These are phyloP conservation scores for Heliconius sara DNA, from an alignment of 2,888 invertebrate genomes.

Conservation along the genomic window DNA sequence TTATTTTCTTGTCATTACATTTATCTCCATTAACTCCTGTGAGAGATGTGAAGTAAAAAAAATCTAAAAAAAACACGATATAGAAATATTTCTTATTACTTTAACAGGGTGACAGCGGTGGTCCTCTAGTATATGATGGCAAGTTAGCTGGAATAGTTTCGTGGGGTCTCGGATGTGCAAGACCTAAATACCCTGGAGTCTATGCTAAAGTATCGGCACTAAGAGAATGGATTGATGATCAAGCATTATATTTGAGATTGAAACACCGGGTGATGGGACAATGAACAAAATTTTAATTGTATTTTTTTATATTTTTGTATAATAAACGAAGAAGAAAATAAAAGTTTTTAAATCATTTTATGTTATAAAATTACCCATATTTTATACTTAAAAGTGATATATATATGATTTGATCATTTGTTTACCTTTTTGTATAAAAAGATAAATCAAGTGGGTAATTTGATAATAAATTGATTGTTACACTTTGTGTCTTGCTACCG, in stretches of 20 bases:
- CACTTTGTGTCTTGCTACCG: no score
- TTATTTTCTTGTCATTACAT: no score
- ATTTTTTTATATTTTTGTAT: constrained; percentile 19
- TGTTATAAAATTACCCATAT: background rate
- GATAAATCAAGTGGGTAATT: no score
- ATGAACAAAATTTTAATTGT: background rate
- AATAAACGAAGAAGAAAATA: constrained; percentile 1
- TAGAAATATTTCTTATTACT: constrained; percentile 12
- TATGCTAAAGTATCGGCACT: constrained; percentile 76
- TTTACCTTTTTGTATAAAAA: no score
- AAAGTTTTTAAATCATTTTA: background rate
- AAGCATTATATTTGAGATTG: constrained; percentile 56
- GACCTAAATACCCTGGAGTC: constrained; percentile 76
- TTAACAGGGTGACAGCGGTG: constrained; percentile 81
- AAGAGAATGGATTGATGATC: constrained; percentile 71
- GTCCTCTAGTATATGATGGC: constrained; percentile 68
- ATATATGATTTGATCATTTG: no score
- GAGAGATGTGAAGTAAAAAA: no score
- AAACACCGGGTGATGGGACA: constrained; percentile 56
- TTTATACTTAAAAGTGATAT: background rate
- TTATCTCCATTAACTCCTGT: no score
- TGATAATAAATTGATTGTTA: no score
- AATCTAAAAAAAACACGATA: no score
- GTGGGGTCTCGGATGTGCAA: constrained; percentile 78
- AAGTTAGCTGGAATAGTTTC: constrained; percentile 79